These are phyloP conservation scores for Archips crataeganus DNA, from an alignment of 2,888 invertebrate genomes.

Conservation along the genomic window DNA sequence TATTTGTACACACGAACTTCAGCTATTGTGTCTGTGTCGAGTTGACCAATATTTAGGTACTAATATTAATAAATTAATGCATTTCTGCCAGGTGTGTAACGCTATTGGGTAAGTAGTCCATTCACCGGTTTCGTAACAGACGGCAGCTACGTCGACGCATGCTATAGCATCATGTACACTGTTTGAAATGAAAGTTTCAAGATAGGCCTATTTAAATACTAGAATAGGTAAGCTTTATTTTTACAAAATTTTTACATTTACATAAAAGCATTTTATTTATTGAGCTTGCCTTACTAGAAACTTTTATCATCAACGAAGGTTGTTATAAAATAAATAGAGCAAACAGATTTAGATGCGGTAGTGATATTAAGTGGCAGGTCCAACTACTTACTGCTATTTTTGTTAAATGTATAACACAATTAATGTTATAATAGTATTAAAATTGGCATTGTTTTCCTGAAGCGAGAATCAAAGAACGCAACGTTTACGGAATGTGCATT, in stretches of 20 bases:
- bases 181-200: slow-evolving; percentile 24
- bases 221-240: background rate
- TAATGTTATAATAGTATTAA: slow-evolving; percentile 58
- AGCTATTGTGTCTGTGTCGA: too few relatives aligned
- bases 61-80: background rate
- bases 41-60: too few relatives aligned
- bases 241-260: background rate
- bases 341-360: slow-evolving; percentile 27
- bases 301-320: slow-evolving; percentile 15
- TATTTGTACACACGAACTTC: too few relatives aligned
- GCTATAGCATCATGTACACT: slow-evolving; percentile 24
- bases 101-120: slow-evolving; percentile 1
- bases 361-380: slow-evolving; percentile 21
- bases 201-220: background rate
- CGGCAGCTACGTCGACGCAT: slow-evolving; percentile 26
- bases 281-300: slow-evolving; percentile 9
- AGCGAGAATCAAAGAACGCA: slow-evolving; percentile 74
- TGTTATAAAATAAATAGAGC: slow-evolving; percentile 19
- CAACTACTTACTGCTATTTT: slow-evolving; percentile 45
- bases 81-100: background rate
- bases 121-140: too few relatives aligned
- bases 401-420: slow-evolving; percentile 22
- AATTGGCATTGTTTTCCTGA: slow-evolving; percentile 85
- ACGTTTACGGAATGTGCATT: slow-evolving; percentile 76
- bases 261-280: background rate